Conservation (phyloP, 2,797 vertebrate genomes). For the Melanotaenia parkinsoni region DNA sequence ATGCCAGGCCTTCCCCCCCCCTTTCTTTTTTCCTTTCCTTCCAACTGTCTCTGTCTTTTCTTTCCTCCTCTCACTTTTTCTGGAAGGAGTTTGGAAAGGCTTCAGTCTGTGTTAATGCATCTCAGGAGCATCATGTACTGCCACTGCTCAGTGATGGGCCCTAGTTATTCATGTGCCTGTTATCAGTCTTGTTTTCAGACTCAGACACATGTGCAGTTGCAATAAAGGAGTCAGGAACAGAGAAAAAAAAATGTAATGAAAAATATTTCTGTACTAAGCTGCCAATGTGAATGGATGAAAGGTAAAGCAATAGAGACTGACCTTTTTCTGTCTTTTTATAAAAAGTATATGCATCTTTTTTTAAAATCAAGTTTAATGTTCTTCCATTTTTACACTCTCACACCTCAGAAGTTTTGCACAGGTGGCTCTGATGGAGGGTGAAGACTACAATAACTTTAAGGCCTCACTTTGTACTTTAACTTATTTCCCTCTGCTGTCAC, state of each 20-base stretch:
- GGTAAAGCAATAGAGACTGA: slow-evolving; percentile 14
- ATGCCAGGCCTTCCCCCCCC: slow-evolving; percentile 82
- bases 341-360: slow-evolving; percentile 33
- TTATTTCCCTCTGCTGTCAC: slow-evolving; percentile 57
- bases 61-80: slow-evolving; percentile 62
- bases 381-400: slow-evolving; percentile 53
- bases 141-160: slow-evolving; percentile 54
- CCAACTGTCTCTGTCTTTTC: slow-evolving; percentile 48
- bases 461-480: slow-evolving; percentile 41
- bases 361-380: slow-evolving; percentile 58
- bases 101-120: slow-evolving; percentile 78
- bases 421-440: slow-evolving; percentile 32
- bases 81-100: slow-evolving; percentile 64
- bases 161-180: slow-evolving; percentile 75
- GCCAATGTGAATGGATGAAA: slow-evolving; percentile 38
- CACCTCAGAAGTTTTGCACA: slow-evolving; percentile 43
- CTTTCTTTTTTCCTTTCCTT: slow-evolving; percentile 47
- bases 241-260: slow-evolving; percentile 42
- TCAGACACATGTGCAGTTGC: slow-evolving; percentile 77
- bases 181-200: slow-evolving; percentile 72
- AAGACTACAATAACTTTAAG: slow-evolving; percentile 41
- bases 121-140: slow-evolving; percentile 82
- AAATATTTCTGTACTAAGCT: slow-evolving; percentile 49
- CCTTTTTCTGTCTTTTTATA: slow-evolving; percentile 38
- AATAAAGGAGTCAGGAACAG: slow-evolving; percentile 61